Conservation (phyloP, 2,113 vertebrate genomes). For the human region GRCh38 chr13:69142501-69143000, state of each 20-base stretch:
- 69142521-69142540: neutral
- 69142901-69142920: neutral
- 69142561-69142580: neutral
- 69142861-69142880: neutral
- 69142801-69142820: neutral
- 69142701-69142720: neutral
- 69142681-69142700: neutral
- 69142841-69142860: neutral
- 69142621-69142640: neutral
- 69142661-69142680: neutral
- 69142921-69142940: neutral
- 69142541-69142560: neutral
- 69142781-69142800: neutral
- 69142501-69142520: neutral
- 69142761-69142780: neutral
- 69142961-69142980: rapidly evolving
- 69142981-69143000: neutral
- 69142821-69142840: neutral
- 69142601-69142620: neutral
- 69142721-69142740: neutral
- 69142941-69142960: neutral
- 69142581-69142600: neutral
- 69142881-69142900: neutral
- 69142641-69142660: neutral
- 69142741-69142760: neutral